These are phyloP conservation scores for Psilanteris sp. DNA, from an alignment of 1,140 invertebrate genomes.

Conservation along the genomic window DNA sequence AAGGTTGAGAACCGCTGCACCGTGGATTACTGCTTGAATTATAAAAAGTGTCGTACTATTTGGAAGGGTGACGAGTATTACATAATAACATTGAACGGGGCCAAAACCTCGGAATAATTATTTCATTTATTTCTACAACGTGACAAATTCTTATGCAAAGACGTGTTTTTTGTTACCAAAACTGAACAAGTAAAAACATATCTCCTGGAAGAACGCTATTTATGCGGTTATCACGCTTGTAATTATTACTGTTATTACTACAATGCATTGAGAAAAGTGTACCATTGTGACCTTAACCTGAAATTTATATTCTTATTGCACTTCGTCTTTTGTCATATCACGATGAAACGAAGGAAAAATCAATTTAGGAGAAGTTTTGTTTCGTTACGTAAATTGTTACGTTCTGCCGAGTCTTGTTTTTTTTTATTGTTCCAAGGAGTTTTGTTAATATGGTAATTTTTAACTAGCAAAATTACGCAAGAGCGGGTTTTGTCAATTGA, in stretches of 20 bases:
- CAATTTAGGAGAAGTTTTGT: conserved; percentile 37
- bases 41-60: conserved; percentile 47
- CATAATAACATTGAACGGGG: conserved; percentile 37
- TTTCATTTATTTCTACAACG: conserved; percentile 20
- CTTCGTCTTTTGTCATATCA: conserved; percentile 5
- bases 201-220: conserved; percentile 23
- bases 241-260: conserved; percentile 45
- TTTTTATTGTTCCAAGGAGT: conserved; percentile 9
- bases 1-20: conserved; percentile 71
- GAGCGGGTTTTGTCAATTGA: too few species aligned
- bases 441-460: conserved; percentile 27
- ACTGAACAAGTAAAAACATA: conserved; percentile 19
- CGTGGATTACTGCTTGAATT: conserved; percentile 45
- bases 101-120: conserved; percentile 51
- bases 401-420: conserved; percentile 1
- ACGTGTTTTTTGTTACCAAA: conserved; percentile 20
- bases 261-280: conserved; percentile 38
- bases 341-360: conserved; percentile 36
- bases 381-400: conserved; percentile 37
- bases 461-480: conserved; percentile 7
- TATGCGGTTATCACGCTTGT: conserved; percentile 15
- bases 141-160: conserved; percentile 12
- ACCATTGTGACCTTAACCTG: conserved; percentile 50
- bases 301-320: conserved; percentile 28
- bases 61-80: conserved; percentile 29